Evolutionary conservation across 2,888 invertebrate species (phyloP).

Genomic region (Anoplius nigerrimus): DNA sequence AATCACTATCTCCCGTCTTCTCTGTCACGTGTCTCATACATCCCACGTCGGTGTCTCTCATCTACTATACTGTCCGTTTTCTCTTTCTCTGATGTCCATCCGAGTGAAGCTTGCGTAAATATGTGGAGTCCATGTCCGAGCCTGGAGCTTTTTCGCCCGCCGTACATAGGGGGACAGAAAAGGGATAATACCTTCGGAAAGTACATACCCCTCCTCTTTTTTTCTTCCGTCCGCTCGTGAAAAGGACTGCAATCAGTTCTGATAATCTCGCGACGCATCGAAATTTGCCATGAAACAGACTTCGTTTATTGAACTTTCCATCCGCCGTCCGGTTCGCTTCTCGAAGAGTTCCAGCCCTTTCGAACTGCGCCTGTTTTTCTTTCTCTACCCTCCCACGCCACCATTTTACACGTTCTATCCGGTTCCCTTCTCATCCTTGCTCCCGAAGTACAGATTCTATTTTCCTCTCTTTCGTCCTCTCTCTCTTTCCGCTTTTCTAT

Average conservation of each 20-base stretch:
- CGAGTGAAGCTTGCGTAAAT: slow-evolving; percentile 72
- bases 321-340: background rate
- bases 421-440: slow-evolving; percentile 4
- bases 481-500: slow-evolving; percentile 19
- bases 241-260: background rate
- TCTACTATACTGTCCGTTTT: slow-evolving; percentile 22
- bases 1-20: slow-evolving; percentile 31
- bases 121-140: slow-evolving; percentile 56
- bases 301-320: slow-evolving; percentile 23
- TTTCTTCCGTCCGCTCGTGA: slow-evolving; percentile 16
- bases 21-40: slow-evolving; percentile 33
- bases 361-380: background rate
- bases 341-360: background rate
- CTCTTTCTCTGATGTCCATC: slow-evolving; percentile 66
- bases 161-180: no score
- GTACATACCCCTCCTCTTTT: slow-evolving; percentile 7
- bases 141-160: slow-evolving; percentile 40
- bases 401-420: background rate
- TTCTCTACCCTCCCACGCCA: background rate
- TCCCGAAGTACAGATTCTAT: background rate
- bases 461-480: slow-evolving; percentile 9
- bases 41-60: slow-evolving; percentile 26
- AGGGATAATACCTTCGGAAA: slow-evolving; percentile 19
- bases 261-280: slow-evolving; percentile 30
- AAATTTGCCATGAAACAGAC: slow-evolving; percentile 30